Evolutionary conservation across 2,888 invertebrate genomes (phyloP).

Genomic region (Acronicta aceris): DNA sequence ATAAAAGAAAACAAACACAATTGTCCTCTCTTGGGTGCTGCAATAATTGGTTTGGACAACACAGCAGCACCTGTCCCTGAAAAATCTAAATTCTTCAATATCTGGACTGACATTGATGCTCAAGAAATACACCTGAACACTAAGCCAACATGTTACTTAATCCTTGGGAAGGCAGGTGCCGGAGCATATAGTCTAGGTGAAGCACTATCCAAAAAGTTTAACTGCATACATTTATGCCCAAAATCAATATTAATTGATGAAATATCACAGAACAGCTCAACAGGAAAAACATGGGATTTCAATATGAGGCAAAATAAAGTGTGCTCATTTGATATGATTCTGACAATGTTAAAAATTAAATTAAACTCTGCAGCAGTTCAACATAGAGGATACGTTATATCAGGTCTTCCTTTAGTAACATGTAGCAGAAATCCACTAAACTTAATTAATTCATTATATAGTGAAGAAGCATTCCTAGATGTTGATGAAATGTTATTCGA

Average conservation of each 20-base stretch:
- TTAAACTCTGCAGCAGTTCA: slow-evolving; percentile 83
- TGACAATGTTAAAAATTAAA: slow-evolving; percentile 86
- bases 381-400: slow-evolving; percentile 91
- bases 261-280: slow-evolving; percentile 85
- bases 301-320: slow-evolving; percentile 88
- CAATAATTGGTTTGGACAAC: slow-evolving; percentile 77
- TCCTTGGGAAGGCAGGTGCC: slow-evolving; percentile 90
- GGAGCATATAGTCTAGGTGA: slow-evolving; percentile 87
- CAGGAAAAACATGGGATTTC: slow-evolving; percentile 89
- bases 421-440: slow-evolving; percentile 66
- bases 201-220: slow-evolving; percentile 87
- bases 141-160: slow-evolving; percentile 89
- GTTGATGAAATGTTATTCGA: slow-evolving; percentile 70
- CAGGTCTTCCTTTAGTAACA: slow-evolving; percentile 91
- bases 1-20: slow-evolving; percentile 35
- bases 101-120: slow-evolving; percentile 87
- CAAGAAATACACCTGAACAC: slow-evolving; percentile 82
- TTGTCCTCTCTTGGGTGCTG: slow-evolving; percentile 71
- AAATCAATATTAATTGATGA: slow-evolving; percentile 88
- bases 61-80: slow-evolving; percentile 70
- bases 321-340: slow-evolving; percentile 84
- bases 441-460: slow-evolving; percentile 62
- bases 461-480: slow-evolving; percentile 72
- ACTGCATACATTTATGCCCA: slow-evolving; percentile 90
- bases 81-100: slow-evolving; percentile 62